Percentiles rank a stretch among this genome's conserved stretches.
These are phyloP conservation scores for Megalops cyprinoides DNA, from an alignment of 2,797 vertebrate species.

Conservation along the genomic window DNA sequence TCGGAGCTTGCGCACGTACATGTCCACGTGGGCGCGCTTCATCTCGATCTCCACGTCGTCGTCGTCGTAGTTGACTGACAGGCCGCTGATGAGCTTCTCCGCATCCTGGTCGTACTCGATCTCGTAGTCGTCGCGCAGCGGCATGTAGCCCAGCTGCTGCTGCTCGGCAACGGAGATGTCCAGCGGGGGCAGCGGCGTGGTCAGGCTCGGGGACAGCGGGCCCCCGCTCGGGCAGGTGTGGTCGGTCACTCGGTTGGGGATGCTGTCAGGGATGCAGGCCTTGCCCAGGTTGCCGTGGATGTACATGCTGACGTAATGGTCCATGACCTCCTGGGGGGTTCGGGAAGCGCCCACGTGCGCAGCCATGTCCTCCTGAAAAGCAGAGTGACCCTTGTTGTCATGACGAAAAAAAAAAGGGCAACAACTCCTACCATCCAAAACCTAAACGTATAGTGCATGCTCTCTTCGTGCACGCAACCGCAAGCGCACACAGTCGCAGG, in stretches of 20 bases:
- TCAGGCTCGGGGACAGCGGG: constrained; percentile 90
- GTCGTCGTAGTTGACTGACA: constrained; percentile 95
- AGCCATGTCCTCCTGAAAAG: constrained; percentile 94
- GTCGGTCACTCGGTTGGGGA: constrained; percentile 96
- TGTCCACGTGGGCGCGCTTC: constrained; percentile 94
- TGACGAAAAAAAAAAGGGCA: background rate
- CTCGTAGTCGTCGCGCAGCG: constrained; percentile 95
- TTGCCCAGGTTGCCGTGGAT: constrained; percentile 97
- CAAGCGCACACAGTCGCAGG: background rate
- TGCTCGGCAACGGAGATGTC: constrained; percentile 90
- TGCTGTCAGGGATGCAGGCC: constrained; percentile 94
- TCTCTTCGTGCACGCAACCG: background rate
- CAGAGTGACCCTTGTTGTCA: constrained; percentile 16
- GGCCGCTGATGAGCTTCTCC: constrained; percentile 92
- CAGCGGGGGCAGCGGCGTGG: constrained; percentile 87
- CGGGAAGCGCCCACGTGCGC: constrained; percentile 90
- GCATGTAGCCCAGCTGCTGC: constrained; percentile 98
- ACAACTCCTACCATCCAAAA: too few relatives aligned
- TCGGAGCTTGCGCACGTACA: constrained; percentile 93
- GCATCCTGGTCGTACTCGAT: constrained; percentile 96
- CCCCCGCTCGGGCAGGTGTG: constrained; percentile 94
- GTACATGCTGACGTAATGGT: constrained; percentile 98
- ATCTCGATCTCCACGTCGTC: constrained; percentile 96
- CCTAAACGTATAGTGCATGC: background rate
- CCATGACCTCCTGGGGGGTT: constrained; percentile 96